These are phyloP conservation scores for Actenoides hombroni DNA, from an alignment of 2,113 vertebrate genomes.

Conservation along the genomic window DNA sequence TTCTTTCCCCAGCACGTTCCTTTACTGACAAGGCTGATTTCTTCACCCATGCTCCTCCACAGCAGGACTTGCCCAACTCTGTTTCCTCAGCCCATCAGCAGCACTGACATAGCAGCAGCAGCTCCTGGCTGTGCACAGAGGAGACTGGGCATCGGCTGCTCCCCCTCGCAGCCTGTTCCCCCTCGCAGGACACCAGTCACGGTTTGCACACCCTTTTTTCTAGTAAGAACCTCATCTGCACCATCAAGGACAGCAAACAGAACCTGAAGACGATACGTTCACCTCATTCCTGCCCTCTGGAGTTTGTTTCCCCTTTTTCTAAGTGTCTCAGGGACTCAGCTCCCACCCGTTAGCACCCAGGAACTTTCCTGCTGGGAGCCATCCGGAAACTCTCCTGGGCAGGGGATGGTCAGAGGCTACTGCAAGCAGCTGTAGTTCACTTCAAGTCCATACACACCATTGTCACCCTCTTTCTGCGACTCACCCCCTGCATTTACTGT, in stretches of 20 bases:
- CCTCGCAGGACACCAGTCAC: not conserved
- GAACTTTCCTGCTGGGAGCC: not conserved
- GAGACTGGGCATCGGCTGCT: fast-evolving
- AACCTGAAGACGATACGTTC: fast-evolving
- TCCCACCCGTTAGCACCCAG: fast-evolving
- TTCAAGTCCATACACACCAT: not conserved
- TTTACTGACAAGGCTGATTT: not conserved
- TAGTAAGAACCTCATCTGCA: fast-evolving
- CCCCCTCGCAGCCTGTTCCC: fast-evolving
- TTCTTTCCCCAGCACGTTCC: not conserved
- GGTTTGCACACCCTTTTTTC: not conserved
- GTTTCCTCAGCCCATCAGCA: not conserved
- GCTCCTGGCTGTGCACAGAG: not conserved
- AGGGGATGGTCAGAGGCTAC: not conserved
- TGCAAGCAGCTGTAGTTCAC: not conserved
- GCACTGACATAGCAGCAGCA: not conserved
- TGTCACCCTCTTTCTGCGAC: not conserved
- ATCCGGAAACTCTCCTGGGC: not conserved
- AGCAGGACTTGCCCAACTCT: not conserved
- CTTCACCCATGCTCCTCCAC: fast-evolving
- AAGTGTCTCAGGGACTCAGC: fast-evolving
- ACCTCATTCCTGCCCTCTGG: fast-evolving
- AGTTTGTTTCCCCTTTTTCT: not conserved
- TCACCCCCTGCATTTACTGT: not conserved
- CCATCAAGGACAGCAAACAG: not conserved